These are phyloP conservation scores for Paracanthobrama guichenoti DNA, from an alignment of 2,113 vertebrate species.

Conservation along the genomic window DNA sequence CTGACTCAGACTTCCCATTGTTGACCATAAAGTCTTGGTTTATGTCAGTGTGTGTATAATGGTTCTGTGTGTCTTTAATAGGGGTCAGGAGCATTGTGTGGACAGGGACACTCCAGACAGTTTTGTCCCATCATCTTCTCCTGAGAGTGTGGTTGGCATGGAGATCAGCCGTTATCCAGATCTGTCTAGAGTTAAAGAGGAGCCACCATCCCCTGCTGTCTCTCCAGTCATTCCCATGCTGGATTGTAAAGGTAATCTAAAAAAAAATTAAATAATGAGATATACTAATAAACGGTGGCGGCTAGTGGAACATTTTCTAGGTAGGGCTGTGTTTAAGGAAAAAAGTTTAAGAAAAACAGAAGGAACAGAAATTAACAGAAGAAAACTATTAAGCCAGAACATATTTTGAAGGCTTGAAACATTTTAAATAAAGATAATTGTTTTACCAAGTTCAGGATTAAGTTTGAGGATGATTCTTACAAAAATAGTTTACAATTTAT, in stretches of 20 bases:
- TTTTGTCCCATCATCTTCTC: constrained; percentile 93
- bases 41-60: neutral
- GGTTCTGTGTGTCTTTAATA: constrained; percentile 57
- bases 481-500: too few relatives aligned
- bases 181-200: constrained; percentile 88
- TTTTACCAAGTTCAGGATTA: too few relatives aligned
- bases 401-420: too few relatives aligned
- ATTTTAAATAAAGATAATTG: too few relatives aligned
- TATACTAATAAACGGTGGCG: neutral
- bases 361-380: too few relatives aligned
- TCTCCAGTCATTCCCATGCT: constrained; percentile 91
- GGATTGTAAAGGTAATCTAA: constrained; percentile 85
- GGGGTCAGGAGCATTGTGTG: constrained; percentile 83
- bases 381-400: too few relatives aligned
- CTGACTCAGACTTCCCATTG: neutral
- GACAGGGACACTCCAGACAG: constrained; percentile 84
- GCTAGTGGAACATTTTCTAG: too few relatives aligned
- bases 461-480: too few relatives aligned
- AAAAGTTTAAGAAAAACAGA: too few relatives aligned
- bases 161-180: constrained; percentile 93
- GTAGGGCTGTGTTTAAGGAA: too few relatives aligned
- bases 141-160: constrained; percentile 87
- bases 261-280: neutral
- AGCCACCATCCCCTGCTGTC: constrained; percentile 85
- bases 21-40: neutral